phyloP scores from a whole-genome alignment of 1,140 invertebrate genomes.

The Globodera rostochiensis region DNA sequence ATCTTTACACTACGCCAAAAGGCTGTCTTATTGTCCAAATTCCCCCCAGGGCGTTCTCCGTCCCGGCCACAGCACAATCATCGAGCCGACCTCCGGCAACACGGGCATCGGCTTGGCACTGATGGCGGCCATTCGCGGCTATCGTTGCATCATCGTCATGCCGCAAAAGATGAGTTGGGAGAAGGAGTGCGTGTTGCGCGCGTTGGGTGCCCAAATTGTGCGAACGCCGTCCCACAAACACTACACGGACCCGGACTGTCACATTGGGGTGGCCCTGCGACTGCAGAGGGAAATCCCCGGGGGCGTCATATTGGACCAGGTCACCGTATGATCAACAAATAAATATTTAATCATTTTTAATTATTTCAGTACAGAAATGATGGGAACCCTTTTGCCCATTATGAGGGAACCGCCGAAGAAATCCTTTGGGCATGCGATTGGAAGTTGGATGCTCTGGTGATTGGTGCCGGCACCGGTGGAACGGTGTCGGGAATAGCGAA shows the following conservation, averaged over 20 bases:
- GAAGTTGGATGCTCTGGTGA: slow-evolving; percentile 78
- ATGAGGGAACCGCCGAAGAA: slow-evolving; percentile 80
- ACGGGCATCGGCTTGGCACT: slow-evolving; percentile 90
- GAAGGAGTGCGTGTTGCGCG: slow-evolving; percentile 77
- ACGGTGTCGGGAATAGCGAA: slow-evolving; percentile 81
- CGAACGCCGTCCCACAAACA: slow-evolving; percentile 88
- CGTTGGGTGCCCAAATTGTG: slow-evolving; percentile 91
- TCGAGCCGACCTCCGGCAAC: slow-evolving; percentile 85
- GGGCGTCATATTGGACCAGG: slow-evolving; percentile 91
- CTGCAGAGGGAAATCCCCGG: slow-evolving; percentile 85
- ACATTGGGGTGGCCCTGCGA: slow-evolving; percentile 85
- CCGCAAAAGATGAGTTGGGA: slow-evolving; percentile 99
- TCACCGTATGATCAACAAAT: slow-evolving; percentile 64
- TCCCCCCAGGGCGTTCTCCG: slow-evolving; percentile 75
- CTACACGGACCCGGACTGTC: slow-evolving; percentile 84
- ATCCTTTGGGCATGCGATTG: slow-evolving; percentile 80
- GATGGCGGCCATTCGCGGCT: slow-evolving; percentile 90
- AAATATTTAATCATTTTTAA: background rate
- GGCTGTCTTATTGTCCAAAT: background rate
- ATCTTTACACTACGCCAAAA: background rate
- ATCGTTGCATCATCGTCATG: slow-evolving; percentile 95
- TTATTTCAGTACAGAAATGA: slow-evolving; percentile 78
- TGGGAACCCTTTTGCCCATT: slow-evolving; percentile 88
- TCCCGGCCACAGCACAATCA: slow-evolving; percentile 82
- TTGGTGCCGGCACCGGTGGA: slow-evolving; percentile 83